Conservation (phyloP, 1,140 invertebrate species). For the Cydia amplana region DNA sequence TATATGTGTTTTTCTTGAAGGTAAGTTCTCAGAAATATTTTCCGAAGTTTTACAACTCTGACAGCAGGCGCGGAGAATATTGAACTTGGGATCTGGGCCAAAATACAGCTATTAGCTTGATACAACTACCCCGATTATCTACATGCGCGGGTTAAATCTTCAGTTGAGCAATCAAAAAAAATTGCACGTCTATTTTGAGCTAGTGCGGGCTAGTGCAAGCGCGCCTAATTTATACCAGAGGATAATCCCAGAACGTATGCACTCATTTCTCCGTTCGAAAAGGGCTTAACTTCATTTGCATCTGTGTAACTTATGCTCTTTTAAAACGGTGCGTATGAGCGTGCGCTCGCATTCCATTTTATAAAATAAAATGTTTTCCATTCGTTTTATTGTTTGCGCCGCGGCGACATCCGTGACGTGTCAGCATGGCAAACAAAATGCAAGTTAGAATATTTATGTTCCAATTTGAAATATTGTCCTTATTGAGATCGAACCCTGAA, state of each 20-base stretch:
- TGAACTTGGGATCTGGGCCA: not conserved
- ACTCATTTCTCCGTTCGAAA: not conserved
- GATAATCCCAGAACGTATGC: slow-evolving; percentile 12
- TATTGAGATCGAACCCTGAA: not conserved
- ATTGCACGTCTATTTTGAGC: not conserved
- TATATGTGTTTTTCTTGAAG: not conserved
- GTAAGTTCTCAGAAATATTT: not conserved
- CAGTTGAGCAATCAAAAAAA: not conserved
- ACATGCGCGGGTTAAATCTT: not conserved
- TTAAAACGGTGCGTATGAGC: not conserved
- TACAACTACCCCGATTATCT: no score
- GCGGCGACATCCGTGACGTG: slow-evolving; percentile 7
- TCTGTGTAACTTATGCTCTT: not conserved
- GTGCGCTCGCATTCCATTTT: slow-evolving; percentile 1
- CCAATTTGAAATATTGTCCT: not conserved
- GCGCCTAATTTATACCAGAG: slow-evolving; percentile 8
- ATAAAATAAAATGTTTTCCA: slow-evolving; percentile 2
- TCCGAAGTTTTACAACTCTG: not conserved
- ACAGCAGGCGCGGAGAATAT: not conserved
- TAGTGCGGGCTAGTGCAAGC: not conserved
- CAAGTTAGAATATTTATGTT: not conserved
- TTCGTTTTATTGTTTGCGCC: slow-evolving; percentile 11
- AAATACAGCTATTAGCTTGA: not conserved
- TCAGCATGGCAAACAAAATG: not conserved
- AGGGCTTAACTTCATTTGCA: not conserved